Evolutionary conservation across 2,888 invertebrate genomes (phyloP), one percentile per base, ranked within the genome.

Genomic region (Tetramorium bicarinatum): DNA sequence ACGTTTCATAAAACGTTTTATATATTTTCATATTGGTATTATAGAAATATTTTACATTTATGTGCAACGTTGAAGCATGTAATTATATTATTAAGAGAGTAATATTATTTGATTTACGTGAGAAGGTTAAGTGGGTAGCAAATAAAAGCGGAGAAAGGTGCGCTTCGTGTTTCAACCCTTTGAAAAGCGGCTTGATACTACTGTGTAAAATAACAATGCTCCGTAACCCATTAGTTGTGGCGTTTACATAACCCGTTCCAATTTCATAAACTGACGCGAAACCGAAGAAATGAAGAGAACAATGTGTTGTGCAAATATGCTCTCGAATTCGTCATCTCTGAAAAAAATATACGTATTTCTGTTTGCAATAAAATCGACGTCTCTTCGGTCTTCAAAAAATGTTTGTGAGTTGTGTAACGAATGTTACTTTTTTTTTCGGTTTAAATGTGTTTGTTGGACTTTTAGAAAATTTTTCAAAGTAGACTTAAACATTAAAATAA

Each of bases 281-380:
- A 21, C 29, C n/a, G 64, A 47, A 47, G 62, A 75, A 47, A 49
- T 62, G 3, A 47, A 75, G 13, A 29, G 15, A 15, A 9, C 44
- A 75, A 62, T 75, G 62, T 74, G 25, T 74, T 13, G n/a, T 62
- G 21, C 29, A 64, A 75, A 75, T 49, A 29, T 29, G 29, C 1
- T 47, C 0, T 7, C 15, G n/a, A 74, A 59, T 75, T 75, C 29
- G 29, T 29, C 8, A 34, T 64, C 3, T 21, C 15, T 52, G 21
- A 72, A 72, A 66, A 34, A 56, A 75, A n/a, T 6, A 18, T 13
- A 29, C n/a, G 7, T 15, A 25, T 41, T 38, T 3, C 1, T 29
- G 9, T 49, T 61, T n/a, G 18, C 11, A 3, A 3, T 44, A 44
- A 59, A 74, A n/a, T 9, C 18, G 64, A 44, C 25, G 1, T 59